Base-by-base conservation (phyloP, 1,140 invertebrate genomes). In the Caenorhabditis briggsae region DNA sequence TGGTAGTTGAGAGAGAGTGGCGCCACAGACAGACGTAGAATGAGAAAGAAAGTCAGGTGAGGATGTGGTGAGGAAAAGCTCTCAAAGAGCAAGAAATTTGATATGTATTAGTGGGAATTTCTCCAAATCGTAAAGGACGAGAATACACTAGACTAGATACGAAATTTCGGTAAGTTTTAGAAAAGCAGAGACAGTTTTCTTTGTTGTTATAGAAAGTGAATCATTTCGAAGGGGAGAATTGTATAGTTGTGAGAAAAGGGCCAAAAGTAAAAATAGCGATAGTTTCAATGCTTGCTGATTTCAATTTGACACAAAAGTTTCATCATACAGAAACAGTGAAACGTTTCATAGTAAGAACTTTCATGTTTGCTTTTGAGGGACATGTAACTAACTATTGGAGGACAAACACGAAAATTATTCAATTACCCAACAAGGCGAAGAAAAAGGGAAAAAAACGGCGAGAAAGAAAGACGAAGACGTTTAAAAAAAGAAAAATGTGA, bases 11-110 rank as follows among this genome's bases (percentile, higher is more conserved):
- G 46, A 50, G 70, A 23, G 46, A 78, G 70, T 78, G 70, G 70
- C 46, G 46, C 70, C 46, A 78, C 18, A n/a, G 43, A 50, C 14
- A 78, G 46, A 50, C 70, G 46, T 23, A 78, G 70, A 9, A 25
- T 23, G 70, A 16, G 33, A 46, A 70, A 78, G 70, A 25, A 78
- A 78, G 70, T 78, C 70, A 78, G 70, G 70, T 78, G 70, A 78
- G 70, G 70, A 78, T 78, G 70, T 61, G 59, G n/a, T 20, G 23
- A 25, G 41, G 46, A 23, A 53, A 23, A 14, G 65, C 46, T 53
- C 46, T 23, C 12, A 50, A 25, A 78, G 70, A 65, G 23, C 7
- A 46, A 78, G 70, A 50, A 78, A 78, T 78, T 78, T 41, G 70
- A 78, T 78, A 78, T 78, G 70, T 11, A n/a, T 16, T 46, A 11